These are phyloP conservation scores for Patella ulyssiponensis DNA, from an alignment of 2,888 invertebrate species.

Conservation along the genomic window DNA sequence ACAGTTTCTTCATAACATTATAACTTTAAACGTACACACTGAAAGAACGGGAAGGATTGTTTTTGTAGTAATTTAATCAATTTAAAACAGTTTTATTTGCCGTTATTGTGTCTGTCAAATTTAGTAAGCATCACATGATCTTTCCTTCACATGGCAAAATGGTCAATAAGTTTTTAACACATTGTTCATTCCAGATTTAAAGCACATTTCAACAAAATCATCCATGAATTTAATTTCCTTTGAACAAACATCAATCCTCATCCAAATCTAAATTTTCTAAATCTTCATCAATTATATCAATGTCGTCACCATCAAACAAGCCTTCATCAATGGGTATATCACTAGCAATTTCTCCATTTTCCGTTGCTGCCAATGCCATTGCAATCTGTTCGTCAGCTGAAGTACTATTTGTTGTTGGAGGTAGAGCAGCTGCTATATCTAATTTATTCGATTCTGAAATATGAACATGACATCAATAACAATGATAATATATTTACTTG, in stretches of 20 bases:
- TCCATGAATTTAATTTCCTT: not conserved
- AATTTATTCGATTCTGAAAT: constrained; percentile 56
- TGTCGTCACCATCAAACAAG: constrained; percentile 70
- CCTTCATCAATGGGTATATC: constrained; percentile 70
- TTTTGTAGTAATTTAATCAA: no score
- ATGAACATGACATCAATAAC: no score
- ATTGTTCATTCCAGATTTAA: not conserved
- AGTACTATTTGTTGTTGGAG: constrained; percentile 35
- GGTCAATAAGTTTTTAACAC: no score
- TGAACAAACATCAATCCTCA: constrained; percentile 41
- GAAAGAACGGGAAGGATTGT: no score
- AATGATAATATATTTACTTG: no score
- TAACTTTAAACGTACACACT: no score
- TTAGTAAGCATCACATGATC: no score
- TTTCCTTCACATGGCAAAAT: no score
- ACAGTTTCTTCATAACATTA: no score
- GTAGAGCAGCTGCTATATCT: constrained; percentile 62
- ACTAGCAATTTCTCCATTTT: constrained; percentile 56
- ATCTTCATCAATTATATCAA: constrained; percentile 70
- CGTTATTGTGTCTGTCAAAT: no score
- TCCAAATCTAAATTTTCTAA: constrained; percentile 67
- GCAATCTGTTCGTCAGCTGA: constrained; percentile 59
- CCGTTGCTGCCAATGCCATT: constrained; percentile 56
- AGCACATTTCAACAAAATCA: not conserved
- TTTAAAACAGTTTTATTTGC: no score